Evolutionary conservation across 2,797 vertebrate genomes (phyloP), one percentile per base, ranked within the genome.

Genomic region (Sebastes elongatus): DNA sequence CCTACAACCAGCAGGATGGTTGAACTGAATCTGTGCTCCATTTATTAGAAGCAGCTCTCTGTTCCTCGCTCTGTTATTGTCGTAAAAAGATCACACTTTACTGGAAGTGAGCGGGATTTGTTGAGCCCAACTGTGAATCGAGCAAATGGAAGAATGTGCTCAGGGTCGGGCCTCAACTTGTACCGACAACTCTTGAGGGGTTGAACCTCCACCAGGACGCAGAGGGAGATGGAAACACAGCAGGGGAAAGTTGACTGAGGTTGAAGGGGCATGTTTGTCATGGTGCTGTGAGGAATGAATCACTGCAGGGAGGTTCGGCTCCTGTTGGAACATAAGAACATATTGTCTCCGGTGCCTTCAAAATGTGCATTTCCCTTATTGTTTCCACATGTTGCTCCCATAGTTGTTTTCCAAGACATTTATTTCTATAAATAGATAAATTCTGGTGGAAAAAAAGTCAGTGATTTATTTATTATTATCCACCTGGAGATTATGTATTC

Each of bases 101-200:
- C 74, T 53, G 56, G 60, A 77, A 61, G 64, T 18, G 42, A 18
- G 22, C 8, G 2, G 38, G 3, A 32, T 73, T 69, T 14, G 14
- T 62, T 20, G 59, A 55, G 22, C 53, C 69, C 35, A 68, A 28
- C 59, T 65, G 63, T 69, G 38, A 80, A 71, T 27, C 5, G 6
- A 38, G 68, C 9, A 10, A n/a, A 42, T 55, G 69, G 63, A 81
- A 74, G 38, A 84, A 78, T 81, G 74, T 52, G 46, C 66, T 67
- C 71, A 53, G 49, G 60, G 74, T 77, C 10, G 6, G 42, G 74
- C 5, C 74, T 57, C 5, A 14, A 69, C 70, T 55, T 22, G 56
- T 30, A 55, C 27, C 16, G 62, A 61, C 13, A 10, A 4, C 23
- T 18, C 56, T 52, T 52, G n/a, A 67, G 18, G 20, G 28, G 33